A percentile compares a stretch with the other conserved stretches of the same genome.
Conservation (phyloP, 2,797 vertebrate genomes). For the Ibycter americanus region DNA sequence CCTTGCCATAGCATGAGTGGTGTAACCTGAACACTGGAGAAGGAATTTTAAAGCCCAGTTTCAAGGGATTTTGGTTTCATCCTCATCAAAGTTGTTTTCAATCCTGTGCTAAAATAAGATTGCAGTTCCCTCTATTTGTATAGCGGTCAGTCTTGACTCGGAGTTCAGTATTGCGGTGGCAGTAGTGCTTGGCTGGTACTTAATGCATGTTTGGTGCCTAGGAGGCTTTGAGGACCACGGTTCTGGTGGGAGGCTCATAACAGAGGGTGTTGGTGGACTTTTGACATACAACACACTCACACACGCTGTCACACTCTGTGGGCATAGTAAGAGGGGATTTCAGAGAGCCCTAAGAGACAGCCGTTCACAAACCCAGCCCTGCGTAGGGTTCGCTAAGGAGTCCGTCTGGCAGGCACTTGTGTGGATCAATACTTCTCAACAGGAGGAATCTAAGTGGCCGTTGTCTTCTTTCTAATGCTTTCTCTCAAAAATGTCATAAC, state of each 20-base stretch:
- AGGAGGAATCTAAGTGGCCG: background rate
- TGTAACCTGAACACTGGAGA: background rate
- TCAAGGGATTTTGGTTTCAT: background rate
- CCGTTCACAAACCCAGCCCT: background rate
- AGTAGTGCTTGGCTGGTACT: background rate
- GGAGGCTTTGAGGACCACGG: background rate
- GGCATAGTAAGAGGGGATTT: background rate
- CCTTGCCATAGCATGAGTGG: background rate
- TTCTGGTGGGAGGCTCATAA: background rate
- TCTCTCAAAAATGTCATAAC: background rate
- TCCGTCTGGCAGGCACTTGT: background rate
- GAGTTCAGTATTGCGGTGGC: background rate
- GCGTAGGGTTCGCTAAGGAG: background rate
- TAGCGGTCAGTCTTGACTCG: background rate
- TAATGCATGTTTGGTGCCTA: background rate
- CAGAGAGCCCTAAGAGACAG: background rate
- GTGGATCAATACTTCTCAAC: background rate
- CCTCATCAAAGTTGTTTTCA: background rate
- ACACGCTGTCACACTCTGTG: fast-evolving
- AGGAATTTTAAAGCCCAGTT: background rate
- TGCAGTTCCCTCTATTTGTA: background rate
- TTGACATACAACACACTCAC: fast-evolving
- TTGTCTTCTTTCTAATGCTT: background rate
- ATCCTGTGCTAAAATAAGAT: background rate
- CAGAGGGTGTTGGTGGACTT: background rate